Evolutionary conservation across 2,797 vertebrate genomes (phyloP), one percentile per base, ranked within the genome.

Genomic region (Chanos chanos): DNA sequence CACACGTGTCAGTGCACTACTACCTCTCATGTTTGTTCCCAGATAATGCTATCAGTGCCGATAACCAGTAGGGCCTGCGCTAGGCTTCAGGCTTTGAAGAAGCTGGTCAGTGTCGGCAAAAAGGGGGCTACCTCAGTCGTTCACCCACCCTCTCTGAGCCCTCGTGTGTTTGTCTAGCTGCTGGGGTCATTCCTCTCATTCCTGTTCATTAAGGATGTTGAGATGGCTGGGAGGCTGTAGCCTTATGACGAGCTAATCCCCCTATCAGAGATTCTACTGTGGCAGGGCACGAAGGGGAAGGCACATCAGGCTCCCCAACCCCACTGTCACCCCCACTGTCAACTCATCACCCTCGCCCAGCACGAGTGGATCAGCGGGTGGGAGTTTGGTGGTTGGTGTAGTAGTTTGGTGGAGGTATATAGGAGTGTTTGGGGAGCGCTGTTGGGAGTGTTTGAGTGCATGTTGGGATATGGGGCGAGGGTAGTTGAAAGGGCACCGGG

Each of bases 21-120:
- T 9, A 7, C 4, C 37, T 73, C 77, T 72, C 71, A 73, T 78
- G 74, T 82, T 81, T 87, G 76, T 82, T 81, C 75, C 76, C 75
- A 83, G 83, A 85, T 84, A 85, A 83, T 81, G 65, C 69, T 81
- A 85, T 81, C 83, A 77, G 81, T 76, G 70, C 76, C 79, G 77
- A 81, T 86, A 87, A 83, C 78, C n/a, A n/a, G n/a, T n/a, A n/a
- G n/a, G n/a, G n/a, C n/a, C n/a, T n/a, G n/a, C n/a, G n/a, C n/a
- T n/a, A n/a, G n/a, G n/a, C n/a, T n/a, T n/a, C n/a, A n/a, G n/a
- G n/a, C n/a, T n/a, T n/a, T n/a, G n/a, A n/a, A n/a, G n/a, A n/a
- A n/a, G n/a, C n/a, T n/a, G n/a, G n/a, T n/a, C n/a, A n/a, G n/a
- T n/a, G n/a, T n/a, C n/a, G n/a, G n/a, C n/a, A n/a, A n/a, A n/a